Evolutionary conservation across 2,888 invertebrate genomes (phyloP), one percentile per base, ranked within the genome.

Genomic region (Acrobeloides nanus): DNA sequence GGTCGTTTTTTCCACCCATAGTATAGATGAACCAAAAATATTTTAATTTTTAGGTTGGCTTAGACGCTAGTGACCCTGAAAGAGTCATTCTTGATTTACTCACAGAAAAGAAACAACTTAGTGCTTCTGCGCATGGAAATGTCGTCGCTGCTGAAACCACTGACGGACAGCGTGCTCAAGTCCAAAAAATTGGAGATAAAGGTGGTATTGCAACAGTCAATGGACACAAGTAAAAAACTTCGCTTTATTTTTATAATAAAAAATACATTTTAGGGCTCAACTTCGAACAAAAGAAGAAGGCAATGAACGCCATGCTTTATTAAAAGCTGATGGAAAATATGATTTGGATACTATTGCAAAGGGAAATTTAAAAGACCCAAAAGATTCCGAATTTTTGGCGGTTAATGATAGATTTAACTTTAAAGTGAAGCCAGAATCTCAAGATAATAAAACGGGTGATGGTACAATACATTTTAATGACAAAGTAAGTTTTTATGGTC

Each of bases 291-390:
- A 68, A 41, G 61, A 61, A 38, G 64, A 53, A n/a, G 48, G 37
- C 8, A 43, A 48, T 18, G 60, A 46, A 1, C 51, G 57, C 33
- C 72, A 71, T 46, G 72, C 71, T 2, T 45, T 60, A 7, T 46
- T 71, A 43, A 71, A 71, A 43, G 71, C 71, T 12, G 71, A 71
- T 46, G 71, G 71, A 34, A 58, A 72, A 42, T 68, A 70, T 48
- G 71, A 72, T 15, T 44, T 71, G 15, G 72, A 71, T 45, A 70
- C 71, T 1, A 40, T 66, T 7, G 66, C 67, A 0, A 57, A 54
- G 23, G 71, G 71, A 41, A 59, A 61, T 21, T 48, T 66, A n/a
- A 70, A 72, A 35, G 57, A 59, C 37, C 51, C 64, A 32, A 41
- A 66, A 56, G 53, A 61, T 44, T 64, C 65, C 10, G 61, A 64